Evolutionary conservation across 2,888 invertebrate species (phyloP).

Genomic region (Lucinisca nassula): DNA sequence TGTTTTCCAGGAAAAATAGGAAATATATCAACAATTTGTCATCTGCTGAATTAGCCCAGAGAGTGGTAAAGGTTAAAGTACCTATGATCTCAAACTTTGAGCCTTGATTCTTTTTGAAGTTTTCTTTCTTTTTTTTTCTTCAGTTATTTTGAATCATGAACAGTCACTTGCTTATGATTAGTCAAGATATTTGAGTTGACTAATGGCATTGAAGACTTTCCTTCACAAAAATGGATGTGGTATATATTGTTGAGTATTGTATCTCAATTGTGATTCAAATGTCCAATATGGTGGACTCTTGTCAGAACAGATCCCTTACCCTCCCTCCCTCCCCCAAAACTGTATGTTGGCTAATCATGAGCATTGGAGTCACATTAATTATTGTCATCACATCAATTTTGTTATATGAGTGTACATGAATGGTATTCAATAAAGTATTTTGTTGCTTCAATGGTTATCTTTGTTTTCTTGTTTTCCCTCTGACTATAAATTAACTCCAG

Average conservation of each 20-base stretch:
- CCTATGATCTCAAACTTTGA: neutral
- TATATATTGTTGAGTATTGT: too few species aligned
- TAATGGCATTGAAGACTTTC: too few species aligned
- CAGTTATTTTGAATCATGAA: constrained; percentile 50
- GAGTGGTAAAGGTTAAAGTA: too few species aligned
- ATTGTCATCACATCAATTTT: constrained; percentile 78
- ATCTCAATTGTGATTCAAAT: too few species aligned
- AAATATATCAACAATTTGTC: too few species aligned
- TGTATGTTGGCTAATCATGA: neutral
- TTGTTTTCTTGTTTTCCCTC: too few species aligned
- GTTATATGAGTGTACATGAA: constrained; percentile 83
- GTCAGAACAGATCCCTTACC: too few species aligned
- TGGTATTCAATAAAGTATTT: constrained; percentile 86
- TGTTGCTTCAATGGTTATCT: constrained; percentile 80
- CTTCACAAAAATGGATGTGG: too few species aligned
- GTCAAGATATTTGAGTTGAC: neutral
- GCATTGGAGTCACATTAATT: constrained; percentile 37
- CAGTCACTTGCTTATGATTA: constrained; percentile 17
- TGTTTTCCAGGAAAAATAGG: too few species aligned
- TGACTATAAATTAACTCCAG: too few species aligned
- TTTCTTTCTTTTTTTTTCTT: constrained; percentile 1
- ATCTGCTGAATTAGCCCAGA: too few species aligned
- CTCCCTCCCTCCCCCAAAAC: neutral
- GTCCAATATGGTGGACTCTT: too few species aligned
- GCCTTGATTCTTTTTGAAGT: constrained; percentile 23